Evolutionary conservation across 2,888 invertebrate genomes (phyloP).

Genomic region (Clistopyga incitator): DNA sequence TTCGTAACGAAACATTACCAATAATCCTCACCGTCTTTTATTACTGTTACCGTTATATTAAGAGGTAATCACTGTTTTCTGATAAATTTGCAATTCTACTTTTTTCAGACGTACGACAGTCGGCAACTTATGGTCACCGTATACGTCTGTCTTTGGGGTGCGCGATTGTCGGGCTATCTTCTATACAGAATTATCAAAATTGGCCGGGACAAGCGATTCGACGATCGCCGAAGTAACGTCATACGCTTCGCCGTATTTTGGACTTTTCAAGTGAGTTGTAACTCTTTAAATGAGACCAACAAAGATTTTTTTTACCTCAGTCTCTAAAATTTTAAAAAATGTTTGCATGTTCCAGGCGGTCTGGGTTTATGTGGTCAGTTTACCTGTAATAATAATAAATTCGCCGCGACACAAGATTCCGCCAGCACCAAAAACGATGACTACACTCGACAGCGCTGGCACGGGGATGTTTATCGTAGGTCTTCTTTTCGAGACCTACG

Average conservation of each 20-base stretch:
- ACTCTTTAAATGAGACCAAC: too few relatives aligned
- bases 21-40: too few relatives aligned
- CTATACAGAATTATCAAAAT: slow-evolving; percentile 96
- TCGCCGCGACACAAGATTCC: slow-evolving; percentile 92
- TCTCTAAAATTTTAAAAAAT: too few relatives aligned
- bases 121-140: slow-evolving; percentile 96
- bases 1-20: slow-evolving; percentile 73
- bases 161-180: slow-evolving; percentile 93
- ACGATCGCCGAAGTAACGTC: slow-evolving; percentile 94
- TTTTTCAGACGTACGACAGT: slow-evolving; percentile 90
- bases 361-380: slow-evolving; percentile 96
- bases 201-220: slow-evolving; percentile 95
- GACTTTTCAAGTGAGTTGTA: slow-evolving; percentile 92
- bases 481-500: slow-evolving; percentile 94
- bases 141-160: slow-evolving; percentile 95
- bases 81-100: too few relatives aligned
- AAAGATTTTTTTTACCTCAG: too few relatives aligned
- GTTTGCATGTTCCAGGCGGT: slow-evolving; percentile 88
- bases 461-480: slow-evolving; percentile 94
- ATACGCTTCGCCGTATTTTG: slow-evolving; percentile 96
- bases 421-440: slow-evolving; percentile 93
- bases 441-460: slow-evolving; percentile 94
- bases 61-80: too few relatives aligned
- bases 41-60: too few relatives aligned
- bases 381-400: slow-evolving; percentile 96